phyloP scores from a whole-genome alignment of 1,140 invertebrate genomes.

The Anastatus disparis region DNA sequence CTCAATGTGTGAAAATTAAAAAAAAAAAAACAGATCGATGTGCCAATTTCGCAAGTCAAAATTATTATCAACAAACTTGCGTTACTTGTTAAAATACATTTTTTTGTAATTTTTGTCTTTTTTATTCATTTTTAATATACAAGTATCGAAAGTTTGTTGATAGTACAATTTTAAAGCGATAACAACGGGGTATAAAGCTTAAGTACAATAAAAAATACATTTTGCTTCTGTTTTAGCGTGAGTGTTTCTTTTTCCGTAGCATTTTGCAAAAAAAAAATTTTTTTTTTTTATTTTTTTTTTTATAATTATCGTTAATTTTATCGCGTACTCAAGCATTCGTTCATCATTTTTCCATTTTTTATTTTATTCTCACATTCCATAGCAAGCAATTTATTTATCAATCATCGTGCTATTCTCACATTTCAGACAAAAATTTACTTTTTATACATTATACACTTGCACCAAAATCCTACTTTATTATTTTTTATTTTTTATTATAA shows the following conservation, averaged over 20 bases:
- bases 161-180: slow-evolving; percentile 35
- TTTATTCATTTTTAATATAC: slow-evolving; percentile 7
- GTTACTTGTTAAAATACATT: too few relatives aligned
- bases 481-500: too few relatives aligned
- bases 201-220: slow-evolving; percentile 49
- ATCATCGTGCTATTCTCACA: slow-evolving; percentile 14
- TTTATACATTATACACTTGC: too few relatives aligned
- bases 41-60: slow-evolving; percentile 34
- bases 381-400: slow-evolving; percentile 20
- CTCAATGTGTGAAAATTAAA: slow-evolving; percentile 29
- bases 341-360: not conserved
- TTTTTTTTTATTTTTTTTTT: not conserved
- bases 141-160: slow-evolving; percentile 26
- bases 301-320: slow-evolving; percentile 23
- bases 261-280: slow-evolving; percentile 27
- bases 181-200: slow-evolving; percentile 46
- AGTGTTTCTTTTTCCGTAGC: slow-evolving; percentile 39
- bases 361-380: slow-evolving; percentile 22
- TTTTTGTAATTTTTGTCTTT: not conserved
- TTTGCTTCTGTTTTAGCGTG: slow-evolving; percentile 41
- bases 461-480: too few relatives aligned
- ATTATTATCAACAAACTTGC: slow-evolving; percentile 32
- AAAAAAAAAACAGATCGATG: slow-evolving; percentile 29
- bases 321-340: slow-evolving; percentile 29
- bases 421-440: slow-evolving; percentile 24